Evolutionary conservation across 2,113 vertebrate species (phyloP).

Genomic region (Pipa parva): DNA sequence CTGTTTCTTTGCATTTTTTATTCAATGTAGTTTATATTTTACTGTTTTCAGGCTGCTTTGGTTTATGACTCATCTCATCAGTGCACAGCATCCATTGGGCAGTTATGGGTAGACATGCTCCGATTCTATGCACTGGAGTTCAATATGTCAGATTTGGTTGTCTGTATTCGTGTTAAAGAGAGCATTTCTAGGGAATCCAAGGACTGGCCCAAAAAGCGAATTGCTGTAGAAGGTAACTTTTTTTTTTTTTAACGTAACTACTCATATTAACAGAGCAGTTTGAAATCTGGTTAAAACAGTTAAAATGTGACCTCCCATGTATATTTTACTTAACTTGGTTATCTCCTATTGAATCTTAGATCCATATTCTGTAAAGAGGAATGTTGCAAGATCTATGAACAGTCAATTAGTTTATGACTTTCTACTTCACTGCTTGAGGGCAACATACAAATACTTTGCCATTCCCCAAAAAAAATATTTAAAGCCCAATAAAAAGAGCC

Average conservation of each 20-base stretch:
- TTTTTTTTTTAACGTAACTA: too few relatives aligned
- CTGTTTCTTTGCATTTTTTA: too few relatives aligned
- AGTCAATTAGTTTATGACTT: slow-evolving; percentile 86
- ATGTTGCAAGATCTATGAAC: slow-evolving; percentile 85
- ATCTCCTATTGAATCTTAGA: slow-evolving; percentile 62
- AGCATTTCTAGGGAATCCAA: slow-evolving; percentile 78
- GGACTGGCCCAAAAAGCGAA: slow-evolving; percentile 92
- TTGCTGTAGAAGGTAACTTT: slow-evolving; percentile 82
- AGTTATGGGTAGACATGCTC: slow-evolving; percentile 88
- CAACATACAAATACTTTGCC: slow-evolving; percentile 91
- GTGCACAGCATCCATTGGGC: slow-evolving; percentile 63
- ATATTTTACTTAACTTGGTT: too few relatives aligned
- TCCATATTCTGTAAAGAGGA: slow-evolving; percentile 86
- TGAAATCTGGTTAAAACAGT: too few relatives aligned
- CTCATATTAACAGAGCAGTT: too few relatives aligned
- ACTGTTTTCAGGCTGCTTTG: slow-evolving; percentile 69
- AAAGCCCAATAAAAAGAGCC: slow-evolving; percentile 50
- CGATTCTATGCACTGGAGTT: slow-evolving; percentile 91
- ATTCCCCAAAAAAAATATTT: slow-evolving; percentile 61
- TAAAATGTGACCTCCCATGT: too few relatives aligned
- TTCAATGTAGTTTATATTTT: too few relatives aligned
- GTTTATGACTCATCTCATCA: slow-evolving; percentile 60
- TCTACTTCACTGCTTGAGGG: slow-evolving; percentile 85
- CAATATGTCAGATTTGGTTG: slow-evolving; percentile 77
- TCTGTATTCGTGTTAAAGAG: slow-evolving; percentile 78